Evolutionary conservation across 2,888 invertebrate species (phyloP).

Genomic region (Cylloceria caligata): DNA sequence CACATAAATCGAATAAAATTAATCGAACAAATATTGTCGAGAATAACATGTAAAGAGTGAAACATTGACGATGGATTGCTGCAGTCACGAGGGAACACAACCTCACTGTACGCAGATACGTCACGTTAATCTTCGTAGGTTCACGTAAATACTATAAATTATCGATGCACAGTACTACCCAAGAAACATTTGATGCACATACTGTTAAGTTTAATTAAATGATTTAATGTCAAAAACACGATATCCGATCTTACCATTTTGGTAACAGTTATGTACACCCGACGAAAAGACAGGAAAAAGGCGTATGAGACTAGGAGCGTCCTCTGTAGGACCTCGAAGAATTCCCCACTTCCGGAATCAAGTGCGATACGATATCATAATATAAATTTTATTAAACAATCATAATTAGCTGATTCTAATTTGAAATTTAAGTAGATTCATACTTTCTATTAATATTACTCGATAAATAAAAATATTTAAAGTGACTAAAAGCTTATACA

Average conservation of each 20-base stretch:
- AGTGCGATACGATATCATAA: conserved; percentile 31
- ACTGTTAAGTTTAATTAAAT: conserved; percentile 33
- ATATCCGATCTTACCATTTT: conserved; percentile 75
- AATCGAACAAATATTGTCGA: not conserved
- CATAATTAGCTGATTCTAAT: not conserved
- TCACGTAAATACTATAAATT: conserved; percentile 62
- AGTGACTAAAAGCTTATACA: not conserved
- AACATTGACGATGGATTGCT: conserved; percentile 45
- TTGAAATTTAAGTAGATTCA: not conserved
- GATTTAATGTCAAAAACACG: conserved; percentile 66
- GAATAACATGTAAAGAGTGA: conserved; percentile 6
- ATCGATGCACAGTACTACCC: conserved; percentile 44
- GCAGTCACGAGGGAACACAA: conserved; percentile 63
- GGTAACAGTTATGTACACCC: conserved; percentile 67
- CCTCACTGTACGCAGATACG: conserved; percentile 63
- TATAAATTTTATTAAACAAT: conserved; percentile 7
- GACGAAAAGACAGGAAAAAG: conserved; percentile 74
- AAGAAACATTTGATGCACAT: conserved; percentile 14
- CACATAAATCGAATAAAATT: no score
- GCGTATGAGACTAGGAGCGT: conserved; percentile 48
- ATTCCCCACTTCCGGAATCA: conserved; percentile 52
- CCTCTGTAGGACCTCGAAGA: conserved; percentile 32
- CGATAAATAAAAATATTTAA: not conserved
- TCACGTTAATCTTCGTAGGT: conserved; percentile 46
- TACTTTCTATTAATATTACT: not conserved